phyloP scores from a whole-genome alignment of 2,888 invertebrate species.

The Nomada ruficornis region DNA sequence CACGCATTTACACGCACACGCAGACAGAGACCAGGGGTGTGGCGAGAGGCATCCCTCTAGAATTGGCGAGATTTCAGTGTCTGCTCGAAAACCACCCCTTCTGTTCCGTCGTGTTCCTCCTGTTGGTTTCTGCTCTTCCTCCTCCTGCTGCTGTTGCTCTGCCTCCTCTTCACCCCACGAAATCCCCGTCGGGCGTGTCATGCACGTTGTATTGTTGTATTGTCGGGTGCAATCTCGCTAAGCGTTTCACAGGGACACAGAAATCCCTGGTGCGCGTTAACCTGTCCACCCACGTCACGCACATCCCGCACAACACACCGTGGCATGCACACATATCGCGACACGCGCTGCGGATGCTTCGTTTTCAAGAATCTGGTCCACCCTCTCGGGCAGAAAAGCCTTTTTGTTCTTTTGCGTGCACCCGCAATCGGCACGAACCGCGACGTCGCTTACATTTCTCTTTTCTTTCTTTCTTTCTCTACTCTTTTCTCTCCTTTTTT shows the following conservation, averaged over 20 bases:
- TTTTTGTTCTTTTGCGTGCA: slow-evolving; percentile 64
- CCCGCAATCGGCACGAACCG: slow-evolving; percentile 63
- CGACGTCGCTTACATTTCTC: slow-evolving; percentile 41
- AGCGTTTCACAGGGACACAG: slow-evolving; percentile 82
- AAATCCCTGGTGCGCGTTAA: slow-evolving; percentile 77
- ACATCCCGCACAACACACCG: slow-evolving; percentile 60
- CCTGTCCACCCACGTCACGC: slow-evolving; percentile 81
- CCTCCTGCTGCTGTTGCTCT: slow-evolving; percentile 45
- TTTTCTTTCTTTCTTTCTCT: slow-evolving; percentile 6
- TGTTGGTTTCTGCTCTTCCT: slow-evolving; percentile 54
- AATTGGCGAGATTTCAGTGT: slow-evolving; percentile 84
- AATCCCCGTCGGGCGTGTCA: slow-evolving; percentile 83
- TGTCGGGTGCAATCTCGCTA: slow-evolving; percentile 84
- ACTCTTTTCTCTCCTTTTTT: slow-evolving; percentile 1
- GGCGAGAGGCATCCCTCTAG: slow-evolving; percentile 80
- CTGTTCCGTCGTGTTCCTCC: slow-evolving; percentile 39
- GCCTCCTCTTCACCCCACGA: slow-evolving; percentile 64
- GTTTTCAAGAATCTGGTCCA: slow-evolving; percentile 65
- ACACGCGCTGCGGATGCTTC: slow-evolving; percentile 48
- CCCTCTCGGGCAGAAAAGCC: slow-evolving; percentile 49
- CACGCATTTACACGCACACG: slow-evolving; percentile 35
- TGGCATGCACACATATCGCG: slow-evolving; percentile 18
- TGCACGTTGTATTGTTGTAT: slow-evolving; percentile 83
- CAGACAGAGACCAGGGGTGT: slow-evolving; percentile 73
- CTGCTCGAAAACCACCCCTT: slow-evolving; percentile 73